A percentile compares a stretch with the other conserved stretches of the same genome.
These are phyloP conservation scores for Palythoa heliodiscus DNA, from an alignment of 92 coral and sea anemone genomes.

Conservation along the genomic window DNA sequence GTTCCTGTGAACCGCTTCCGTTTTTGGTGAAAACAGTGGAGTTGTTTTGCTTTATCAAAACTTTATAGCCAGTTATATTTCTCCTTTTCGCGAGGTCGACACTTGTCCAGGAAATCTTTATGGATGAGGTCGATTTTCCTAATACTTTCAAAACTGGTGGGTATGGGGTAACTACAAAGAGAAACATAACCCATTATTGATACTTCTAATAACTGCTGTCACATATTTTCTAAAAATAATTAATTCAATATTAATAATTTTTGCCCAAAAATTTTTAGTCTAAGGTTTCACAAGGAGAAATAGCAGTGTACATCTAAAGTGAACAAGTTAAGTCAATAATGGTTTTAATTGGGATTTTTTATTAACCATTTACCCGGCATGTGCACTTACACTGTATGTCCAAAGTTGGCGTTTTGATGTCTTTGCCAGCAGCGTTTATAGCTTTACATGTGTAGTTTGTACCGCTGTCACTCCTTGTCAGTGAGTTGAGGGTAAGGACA, in stretches of 20 bases:
- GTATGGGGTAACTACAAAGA: neutral
- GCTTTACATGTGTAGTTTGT: neutral
- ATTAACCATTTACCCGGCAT: too few species aligned
- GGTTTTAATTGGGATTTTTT: too few species aligned
- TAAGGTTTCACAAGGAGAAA: too few species aligned
- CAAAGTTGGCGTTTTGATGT: neutral
- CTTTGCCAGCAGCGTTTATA: neutral
- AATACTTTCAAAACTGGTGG: neutral
- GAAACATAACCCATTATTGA: neutral
- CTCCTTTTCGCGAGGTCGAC: neutral
- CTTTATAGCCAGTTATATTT: neutral
- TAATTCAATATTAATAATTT: too few species aligned
- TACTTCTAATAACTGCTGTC: too few species aligned
- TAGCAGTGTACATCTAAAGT: too few species aligned
- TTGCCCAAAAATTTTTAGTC: too few species aligned
- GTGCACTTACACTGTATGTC: neutral
- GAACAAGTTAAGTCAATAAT: too few species aligned
- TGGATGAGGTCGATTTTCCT: neutral
- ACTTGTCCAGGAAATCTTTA: slow-evolving; percentile 13
- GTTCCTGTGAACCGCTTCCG: neutral
- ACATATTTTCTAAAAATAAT: too few species aligned
- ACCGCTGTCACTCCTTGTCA: neutral
- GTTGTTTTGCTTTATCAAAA: neutral
- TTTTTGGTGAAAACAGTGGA: neutral
- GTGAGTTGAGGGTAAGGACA: neutral